Base-by-base conservation (phyloP, 2,888 invertebrate genomes). In the Caenorhabditis sp. region DNA sequence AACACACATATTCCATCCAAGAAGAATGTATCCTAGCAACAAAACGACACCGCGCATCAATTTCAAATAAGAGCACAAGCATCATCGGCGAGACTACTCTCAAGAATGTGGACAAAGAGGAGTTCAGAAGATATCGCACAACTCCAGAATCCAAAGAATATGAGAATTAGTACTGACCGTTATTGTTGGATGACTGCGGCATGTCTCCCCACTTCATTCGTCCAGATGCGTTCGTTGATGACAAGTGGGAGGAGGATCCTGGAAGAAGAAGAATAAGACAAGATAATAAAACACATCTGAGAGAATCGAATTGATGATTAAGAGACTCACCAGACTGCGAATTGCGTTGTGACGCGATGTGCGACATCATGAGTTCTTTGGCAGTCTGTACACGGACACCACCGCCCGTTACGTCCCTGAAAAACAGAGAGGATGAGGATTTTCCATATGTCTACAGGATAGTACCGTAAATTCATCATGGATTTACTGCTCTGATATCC, bases 381-480 rank as follows among this genome's bases (percentile, higher is more conserved):
- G 84, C 80, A 8, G 84, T 84, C 70, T 70, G 84, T 26, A 76
- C 84, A 38, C 84, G 84, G 26, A 66, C 77, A 24, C 76, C 76
- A 28, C 83, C 79, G 64, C 63, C 74, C 69, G 77, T 77, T 26
- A 75, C 80, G 38, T 84, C 84, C 14, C 84, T 84, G 58, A 8
- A 82, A 73, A 70, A 73, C 41, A 28, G 35, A 28, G 54, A 59
- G 22, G 35, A 56, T 38, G 16, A 10, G 24, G 8, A 41, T 16
- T 8, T 35, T 3, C n/a, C n/a, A n/a, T n/a, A n/a, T n/a, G n/a
- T n/a, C n/a, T n/a, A n/a, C n/a, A n/a, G n/a, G n/a, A n/a, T n/a
- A n/a, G n/a, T 28, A 86, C 86, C 86, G 68, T 68, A 86, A 64
- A 61, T 86, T 86, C 76, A 86, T 81, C 86, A 86, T 86, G 19